Evolutionary conservation across 1,140 invertebrate genomes (phyloP).

Genomic region (Lepidurus couesii): DNA sequence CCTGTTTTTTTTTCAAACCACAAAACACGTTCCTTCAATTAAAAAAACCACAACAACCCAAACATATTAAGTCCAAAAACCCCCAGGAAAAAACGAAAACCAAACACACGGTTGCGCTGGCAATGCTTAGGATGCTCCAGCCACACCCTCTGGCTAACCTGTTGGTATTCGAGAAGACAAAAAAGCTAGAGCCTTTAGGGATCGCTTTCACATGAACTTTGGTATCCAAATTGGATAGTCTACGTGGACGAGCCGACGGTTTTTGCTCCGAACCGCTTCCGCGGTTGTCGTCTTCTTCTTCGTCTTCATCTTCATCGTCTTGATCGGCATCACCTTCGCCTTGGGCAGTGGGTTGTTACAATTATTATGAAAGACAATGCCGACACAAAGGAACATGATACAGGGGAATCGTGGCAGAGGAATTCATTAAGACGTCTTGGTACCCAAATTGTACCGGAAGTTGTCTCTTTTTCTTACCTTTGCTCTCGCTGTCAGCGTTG

Average conservation of each 20-base stretch:
- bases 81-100: not conserved
- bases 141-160: conserved; percentile 42
- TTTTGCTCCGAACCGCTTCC: conserved; percentile 44
- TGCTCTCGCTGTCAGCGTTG: conserved; percentile 50
- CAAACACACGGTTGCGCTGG: not conserved
- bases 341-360: not conserved
- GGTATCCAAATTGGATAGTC: conserved; percentile 63
- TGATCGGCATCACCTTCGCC: not conserved
- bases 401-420: no score
- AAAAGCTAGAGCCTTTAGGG: conserved; percentile 59
- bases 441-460: not conserved
- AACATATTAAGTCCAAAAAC: no score
- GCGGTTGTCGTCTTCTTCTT: conserved; percentile 43
- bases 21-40: not conserved
- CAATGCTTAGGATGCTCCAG: not conserved
- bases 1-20: conserved; percentile 40
- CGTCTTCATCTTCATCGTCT: conserved; percentile 41
- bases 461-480: conserved; percentile 46
- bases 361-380: not conserved
- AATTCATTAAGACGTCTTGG: not conserved
- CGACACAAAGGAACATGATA: not conserved
- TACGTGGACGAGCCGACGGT: conserved; percentile 67
- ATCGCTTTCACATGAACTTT: conserved; percentile 57
- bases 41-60: not conserved
- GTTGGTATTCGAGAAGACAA: conserved; percentile 50